These are phyloP conservation scores for Samia ricini DNA, from an alignment of 1,140 invertebrate species.

Conservation along the genomic window DNA sequence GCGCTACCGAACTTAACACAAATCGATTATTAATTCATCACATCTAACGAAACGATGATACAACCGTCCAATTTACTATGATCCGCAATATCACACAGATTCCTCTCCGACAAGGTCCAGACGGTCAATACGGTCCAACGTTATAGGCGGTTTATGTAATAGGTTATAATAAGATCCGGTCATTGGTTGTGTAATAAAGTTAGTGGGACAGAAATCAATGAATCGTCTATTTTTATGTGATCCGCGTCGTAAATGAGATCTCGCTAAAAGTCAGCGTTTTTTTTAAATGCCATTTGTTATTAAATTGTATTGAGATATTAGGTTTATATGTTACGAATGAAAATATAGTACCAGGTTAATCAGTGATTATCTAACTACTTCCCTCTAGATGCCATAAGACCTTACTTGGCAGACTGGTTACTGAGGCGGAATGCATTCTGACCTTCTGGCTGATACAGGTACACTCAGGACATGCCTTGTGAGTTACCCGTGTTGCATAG, in stretches of 20 bases:
- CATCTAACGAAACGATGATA: background rate
- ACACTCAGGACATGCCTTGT: too few species aligned
- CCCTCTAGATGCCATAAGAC: too few species aligned
- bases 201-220: conserved; percentile 7
- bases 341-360: too few species aligned
- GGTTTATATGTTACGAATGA: too few species aligned
- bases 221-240: conserved; percentile 3
- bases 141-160: background rate
- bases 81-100: background rate
- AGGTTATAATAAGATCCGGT: conserved; percentile 1
- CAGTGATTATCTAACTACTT: too few species aligned
- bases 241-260: background rate
- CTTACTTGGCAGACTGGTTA: too few species aligned
- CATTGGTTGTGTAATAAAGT: conserved; percentile 1
- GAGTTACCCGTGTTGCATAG: too few species aligned
- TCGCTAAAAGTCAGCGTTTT: background rate
- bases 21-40: background rate
- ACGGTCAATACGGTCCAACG: background rate
- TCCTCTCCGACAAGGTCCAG: background rate
- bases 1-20: background rate
- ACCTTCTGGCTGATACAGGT: too few species aligned
- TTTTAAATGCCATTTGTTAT: background rate
- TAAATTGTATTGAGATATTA: background rate
- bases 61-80: background rate
- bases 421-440: too few species aligned